Evolutionary conservation across 2,113 vertebrate genomes (phyloP).

Genomic region (Lamprotornis superbus): DNA sequence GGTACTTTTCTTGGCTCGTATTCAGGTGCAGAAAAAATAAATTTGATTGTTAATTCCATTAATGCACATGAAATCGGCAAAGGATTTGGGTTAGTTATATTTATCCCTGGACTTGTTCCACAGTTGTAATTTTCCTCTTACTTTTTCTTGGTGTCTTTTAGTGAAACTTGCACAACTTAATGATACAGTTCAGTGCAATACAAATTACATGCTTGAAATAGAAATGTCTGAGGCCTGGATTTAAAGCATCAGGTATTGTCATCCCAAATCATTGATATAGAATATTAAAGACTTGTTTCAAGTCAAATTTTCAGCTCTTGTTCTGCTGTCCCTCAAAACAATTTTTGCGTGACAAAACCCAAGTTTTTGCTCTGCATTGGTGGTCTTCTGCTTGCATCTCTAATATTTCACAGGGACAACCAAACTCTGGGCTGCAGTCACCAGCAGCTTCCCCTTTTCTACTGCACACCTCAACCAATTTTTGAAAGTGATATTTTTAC

Average conservation of each 20-base stretch:
- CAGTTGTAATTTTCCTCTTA: not conserved
- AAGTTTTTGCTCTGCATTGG: not conserved
- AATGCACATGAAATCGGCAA: not conserved
- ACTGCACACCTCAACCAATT: not conserved
- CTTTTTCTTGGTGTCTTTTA: slow-evolving; percentile 12
- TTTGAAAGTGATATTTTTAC: not conserved
- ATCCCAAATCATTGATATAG: not conserved
- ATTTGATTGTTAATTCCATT: not conserved
- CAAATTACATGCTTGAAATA: not conserved
- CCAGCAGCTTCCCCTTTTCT: not conserved
- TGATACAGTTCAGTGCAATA: not conserved
- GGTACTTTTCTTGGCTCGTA: slow-evolving; percentile 11
- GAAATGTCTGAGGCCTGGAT: not conserved
- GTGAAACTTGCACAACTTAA: not conserved
- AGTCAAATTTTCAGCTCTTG: not conserved
- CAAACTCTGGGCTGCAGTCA: not conserved
- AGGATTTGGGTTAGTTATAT: not conserved
- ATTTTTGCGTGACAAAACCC: not conserved
- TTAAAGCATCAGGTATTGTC: not conserved
- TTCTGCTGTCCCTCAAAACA: not conserved
- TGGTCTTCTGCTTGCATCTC: not conserved
- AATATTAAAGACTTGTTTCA: not conserved
- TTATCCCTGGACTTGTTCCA: not conserved
- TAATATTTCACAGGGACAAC: not conserved
- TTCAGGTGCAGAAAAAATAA: not conserved